Evolutionary conservation across 2,797 vertebrate genomes (phyloP), one percentile per base, ranked within the genome.

Genomic region (Cynopterus sphinx): DNA sequence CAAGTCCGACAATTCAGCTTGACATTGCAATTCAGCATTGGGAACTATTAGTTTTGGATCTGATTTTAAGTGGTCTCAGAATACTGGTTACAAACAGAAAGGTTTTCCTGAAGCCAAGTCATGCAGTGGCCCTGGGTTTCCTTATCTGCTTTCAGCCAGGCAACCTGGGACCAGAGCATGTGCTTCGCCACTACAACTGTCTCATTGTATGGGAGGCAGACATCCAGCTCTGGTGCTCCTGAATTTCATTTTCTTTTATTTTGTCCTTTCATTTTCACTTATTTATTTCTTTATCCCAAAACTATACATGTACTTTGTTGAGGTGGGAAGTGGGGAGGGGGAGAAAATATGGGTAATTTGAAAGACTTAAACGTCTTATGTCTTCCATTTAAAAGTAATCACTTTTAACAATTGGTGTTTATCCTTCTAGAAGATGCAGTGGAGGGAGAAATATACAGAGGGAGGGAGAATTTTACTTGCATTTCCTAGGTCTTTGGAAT

Each of bases 21-120:
- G 95, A 96, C 53, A 51, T 68, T 95, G 96, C 97, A 95, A 95
- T 97, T 96, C 97, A 96, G 94, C 96, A 94, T 94, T 96, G 97
- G 96, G 96, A 95, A 97, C 96, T 97, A 96, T 97, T 97, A 97
- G 97, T 94, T 97, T 96, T 98, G 97, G 97, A 98, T 97, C 96
- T 97, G 95, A 96, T 98, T 98, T 96, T 97, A 96, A 97, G 97
- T 96, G 96, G 97, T 98, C 97, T 97, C 97, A 49, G 96, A 97
- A 95, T 96, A 96, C 97, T 21, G 39, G 94, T 98, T 96, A 96
- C 78, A 94, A 94, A 97, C 94, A 96, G 94, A 96, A 96, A 96
- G 88, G 94, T 67, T 87, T 94, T 96, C 92, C 94, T 86, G 88
- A 94, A 97, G 97, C 97, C 97, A 97, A 97, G 88, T 97, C 96